Conservation (phyloP, 2,888 invertebrate species). For the Drosophila neotestacea region DNA sequence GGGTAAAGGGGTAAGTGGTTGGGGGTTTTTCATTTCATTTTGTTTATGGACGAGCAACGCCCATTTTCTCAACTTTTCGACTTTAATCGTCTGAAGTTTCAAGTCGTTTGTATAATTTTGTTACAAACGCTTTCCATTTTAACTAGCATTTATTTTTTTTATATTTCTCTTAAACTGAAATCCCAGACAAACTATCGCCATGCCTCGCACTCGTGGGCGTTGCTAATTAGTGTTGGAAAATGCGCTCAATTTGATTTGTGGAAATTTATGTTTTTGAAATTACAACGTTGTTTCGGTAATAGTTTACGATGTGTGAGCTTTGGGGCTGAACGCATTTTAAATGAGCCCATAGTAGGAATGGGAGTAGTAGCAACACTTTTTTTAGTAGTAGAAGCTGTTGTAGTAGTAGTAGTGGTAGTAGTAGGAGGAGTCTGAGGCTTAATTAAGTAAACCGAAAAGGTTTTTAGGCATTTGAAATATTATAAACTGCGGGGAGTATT, state of each 20-base stretch:
- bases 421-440: constrained; percentile 26
- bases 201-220: constrained; percentile 63
- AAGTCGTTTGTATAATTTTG: constrained; percentile 59
- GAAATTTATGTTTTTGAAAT: constrained; percentile 75
- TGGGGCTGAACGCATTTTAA: constrained; percentile 72
- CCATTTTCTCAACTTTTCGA: constrained; percentile 77
- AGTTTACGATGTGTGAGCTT: constrained; percentile 74
- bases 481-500: constrained; percentile 32
- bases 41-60: constrained; percentile 72
- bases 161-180: constrained; percentile 1
- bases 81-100: constrained; percentile 67
- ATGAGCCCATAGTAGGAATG: constrained; percentile 39
- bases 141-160: constrained; percentile 30
- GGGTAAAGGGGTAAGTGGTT: not conserved
- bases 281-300: constrained; percentile 49
- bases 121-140: constrained; percentile 72
- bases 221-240: constrained; percentile 79
- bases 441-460: constrained; percentile 35
- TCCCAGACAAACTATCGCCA: constrained; percentile 53
- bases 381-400: constrained; percentile 5
- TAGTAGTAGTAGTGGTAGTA: not conserved
- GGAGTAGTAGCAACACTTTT: not conserved
- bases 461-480: constrained; percentile 27
- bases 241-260: constrained; percentile 80
- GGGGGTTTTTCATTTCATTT: constrained; percentile 45